Conservation (phyloP, 2,797 vertebrate species). For the Etheostoma perlongum region DNA sequence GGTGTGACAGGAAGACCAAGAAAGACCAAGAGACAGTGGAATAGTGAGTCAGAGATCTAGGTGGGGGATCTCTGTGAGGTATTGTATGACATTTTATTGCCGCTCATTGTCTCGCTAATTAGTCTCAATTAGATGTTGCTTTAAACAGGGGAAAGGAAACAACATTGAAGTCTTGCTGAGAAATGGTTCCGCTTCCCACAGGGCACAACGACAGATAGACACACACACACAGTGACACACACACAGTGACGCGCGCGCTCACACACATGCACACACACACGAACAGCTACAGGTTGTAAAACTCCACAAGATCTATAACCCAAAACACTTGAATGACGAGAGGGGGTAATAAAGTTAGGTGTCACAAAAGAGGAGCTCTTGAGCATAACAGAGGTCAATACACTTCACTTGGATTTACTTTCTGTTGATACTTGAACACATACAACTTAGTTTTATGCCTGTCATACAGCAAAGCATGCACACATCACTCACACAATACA, state of each 20-base stretch:
- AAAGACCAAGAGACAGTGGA: slow-evolving; percentile 25
- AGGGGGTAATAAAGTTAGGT: slow-evolving; percentile 70
- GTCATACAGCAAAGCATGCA: slow-evolving; percentile 4
- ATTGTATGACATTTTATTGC: slow-evolving; percentile 73
- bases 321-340: slow-evolving; percentile 64
- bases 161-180: slow-evolving; percentile 56
- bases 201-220: slow-evolving; percentile 28
- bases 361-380: slow-evolving; percentile 74
- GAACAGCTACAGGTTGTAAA: slow-evolving; percentile 71
- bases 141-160: slow-evolving; percentile 65
- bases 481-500: background rate
- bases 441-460: slow-evolving; percentile 14
- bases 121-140: slow-evolving; percentile 76
- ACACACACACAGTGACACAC: slow-evolving; percentile 43
- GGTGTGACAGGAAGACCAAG: slow-evolving; percentile 25
- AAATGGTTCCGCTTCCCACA: slow-evolving; percentile 64
- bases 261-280: slow-evolving; percentile 53
- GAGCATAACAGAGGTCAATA: slow-evolving; percentile 65
- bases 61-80: slow-evolving; percentile 65
- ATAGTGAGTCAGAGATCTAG: slow-evolving; percentile 32
- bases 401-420: slow-evolving; percentile 60
- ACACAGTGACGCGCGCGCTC: slow-evolving; percentile 34
- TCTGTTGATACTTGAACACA: slow-evolving; percentile 44
- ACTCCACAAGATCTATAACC: slow-evolving; percentile 77
- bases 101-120: slow-evolving; percentile 71